Conservation (phyloP, 2,888 invertebrate species). For the Chromoteleia sp. region DNA sequence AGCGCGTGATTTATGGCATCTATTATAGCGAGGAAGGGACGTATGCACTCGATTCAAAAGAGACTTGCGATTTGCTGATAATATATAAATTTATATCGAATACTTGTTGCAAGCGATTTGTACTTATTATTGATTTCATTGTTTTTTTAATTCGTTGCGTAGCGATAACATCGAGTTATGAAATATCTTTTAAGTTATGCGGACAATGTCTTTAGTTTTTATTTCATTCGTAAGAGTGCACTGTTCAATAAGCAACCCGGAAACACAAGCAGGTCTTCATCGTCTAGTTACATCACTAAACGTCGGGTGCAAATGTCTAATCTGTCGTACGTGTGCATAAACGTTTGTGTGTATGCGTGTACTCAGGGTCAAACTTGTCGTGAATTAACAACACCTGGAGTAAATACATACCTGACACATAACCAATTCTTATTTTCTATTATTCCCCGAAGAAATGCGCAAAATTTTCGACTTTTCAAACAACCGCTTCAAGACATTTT, state of each 20-base stretch:
- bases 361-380: constrained; percentile 64
- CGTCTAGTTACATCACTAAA: constrained; percentile 70
- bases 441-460: constrained; percentile 12
- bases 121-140: not conserved
- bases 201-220: constrained; percentile 50
- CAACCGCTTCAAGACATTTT: not conserved
- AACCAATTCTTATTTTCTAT: constrained; percentile 25
- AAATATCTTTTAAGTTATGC: constrained; percentile 50
- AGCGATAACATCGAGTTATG: constrained; percentile 14
- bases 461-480: constrained; percentile 32
- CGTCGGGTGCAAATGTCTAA: constrained; percentile 68
- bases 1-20: constrained; percentile 59
- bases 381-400: constrained; percentile 55
- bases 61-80: not conserved
- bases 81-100: not conserved
- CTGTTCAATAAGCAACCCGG: constrained; percentile 65
- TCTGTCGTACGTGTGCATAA: constrained; percentile 33
- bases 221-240: constrained; percentile 29
- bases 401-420: constrained; percentile 26
- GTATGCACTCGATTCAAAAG: not conserved
- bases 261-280: constrained; percentile 68
- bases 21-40: constrained; percentile 23
- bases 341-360: constrained; percentile 16
- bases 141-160: not conserved
- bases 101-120: not conserved